Evolutionary conservation across 2,888 invertebrate species (phyloP).

Genomic region (Abrostola tripartita): DNA sequence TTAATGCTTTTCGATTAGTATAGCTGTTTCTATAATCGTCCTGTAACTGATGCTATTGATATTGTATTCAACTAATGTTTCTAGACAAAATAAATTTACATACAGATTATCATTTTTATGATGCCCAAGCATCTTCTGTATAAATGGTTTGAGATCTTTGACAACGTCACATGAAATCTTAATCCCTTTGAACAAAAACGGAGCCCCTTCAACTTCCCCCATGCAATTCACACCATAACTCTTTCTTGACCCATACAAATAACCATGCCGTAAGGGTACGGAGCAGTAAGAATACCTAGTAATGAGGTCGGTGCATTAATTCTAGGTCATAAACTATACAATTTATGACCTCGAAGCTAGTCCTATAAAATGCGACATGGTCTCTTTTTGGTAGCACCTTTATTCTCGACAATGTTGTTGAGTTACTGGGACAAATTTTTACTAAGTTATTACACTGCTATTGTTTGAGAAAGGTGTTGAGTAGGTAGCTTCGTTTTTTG

Average conservation of each 20-base stretch:
- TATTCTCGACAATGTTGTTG: constrained; percentile 79
- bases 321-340: constrained; percentile 85
- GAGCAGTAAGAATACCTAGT: constrained; percentile 80
- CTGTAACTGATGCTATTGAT: not conserved
- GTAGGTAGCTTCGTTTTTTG: constrained; percentile 34
- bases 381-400: constrained; percentile 73
- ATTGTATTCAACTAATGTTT: no score
- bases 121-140: no score
- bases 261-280: constrained; percentile 60
- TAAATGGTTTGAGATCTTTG: not conserved
- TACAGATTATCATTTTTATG: no score
- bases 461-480: constrained; percentile 63
- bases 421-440: constrained; percentile 81
- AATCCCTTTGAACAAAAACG: constrained; percentile 53
- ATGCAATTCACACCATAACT: constrained; percentile 80
- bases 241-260: constrained; percentile 86
- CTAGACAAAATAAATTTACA: not conserved
- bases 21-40: not conserved
- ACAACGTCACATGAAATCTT: constrained; percentile 54
- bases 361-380: constrained; percentile 86
- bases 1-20: not conserved
- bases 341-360: constrained; percentile 80
- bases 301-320: constrained; percentile 85
- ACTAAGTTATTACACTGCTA: constrained; percentile 59
- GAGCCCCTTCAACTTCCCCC: constrained; percentile 64